Percentiles rank a stretch among this genome's conserved stretches.
Conservation (phyloP, 2,797 vertebrate genomes). For the Enteromius viviparus region DNA sequence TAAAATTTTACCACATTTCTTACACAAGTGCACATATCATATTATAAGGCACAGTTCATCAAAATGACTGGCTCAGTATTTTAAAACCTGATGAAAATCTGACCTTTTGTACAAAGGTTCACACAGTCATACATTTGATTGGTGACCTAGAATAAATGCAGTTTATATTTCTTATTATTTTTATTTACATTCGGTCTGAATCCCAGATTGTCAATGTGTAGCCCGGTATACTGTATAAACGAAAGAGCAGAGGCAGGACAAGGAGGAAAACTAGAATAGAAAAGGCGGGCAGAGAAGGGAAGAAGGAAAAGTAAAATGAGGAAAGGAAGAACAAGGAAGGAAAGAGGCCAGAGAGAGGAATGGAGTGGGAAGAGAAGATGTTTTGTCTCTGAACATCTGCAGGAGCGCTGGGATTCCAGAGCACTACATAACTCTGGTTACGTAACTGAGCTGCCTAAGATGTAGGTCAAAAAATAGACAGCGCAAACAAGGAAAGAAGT, state of each 20-base stretch:
- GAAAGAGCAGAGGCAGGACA: background rate
- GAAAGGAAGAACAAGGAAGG: conserved; percentile 54
- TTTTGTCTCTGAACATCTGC: conserved; percentile 41
- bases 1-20: background rate
- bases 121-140: background rate
- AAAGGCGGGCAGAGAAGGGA: background rate
- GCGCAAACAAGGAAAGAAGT: conserved; percentile 42
- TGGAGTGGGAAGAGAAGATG: conserved; percentile 18
- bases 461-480: conserved; percentile 47
- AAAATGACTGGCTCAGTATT: background rate
- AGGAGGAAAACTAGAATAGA: background rate
- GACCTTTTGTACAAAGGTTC: background rate
- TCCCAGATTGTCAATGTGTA: background rate
- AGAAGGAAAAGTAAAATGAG: conserved; percentile 8
- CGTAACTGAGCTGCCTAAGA: conserved; percentile 41
- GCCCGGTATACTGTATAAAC: background rate
- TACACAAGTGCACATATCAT: background rate
- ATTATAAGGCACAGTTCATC: background rate
- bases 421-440: conserved; percentile 32
- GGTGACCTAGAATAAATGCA: background rate
- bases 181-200: background rate
- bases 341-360: conserved; percentile 15
- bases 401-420: conserved; percentile 40
- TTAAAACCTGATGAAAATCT: background rate
- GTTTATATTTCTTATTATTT: background rate